phyloP scores from a whole-genome alignment of 2,113 vertebrate species.

The Tragelaphus strepsiceros region DNA sequence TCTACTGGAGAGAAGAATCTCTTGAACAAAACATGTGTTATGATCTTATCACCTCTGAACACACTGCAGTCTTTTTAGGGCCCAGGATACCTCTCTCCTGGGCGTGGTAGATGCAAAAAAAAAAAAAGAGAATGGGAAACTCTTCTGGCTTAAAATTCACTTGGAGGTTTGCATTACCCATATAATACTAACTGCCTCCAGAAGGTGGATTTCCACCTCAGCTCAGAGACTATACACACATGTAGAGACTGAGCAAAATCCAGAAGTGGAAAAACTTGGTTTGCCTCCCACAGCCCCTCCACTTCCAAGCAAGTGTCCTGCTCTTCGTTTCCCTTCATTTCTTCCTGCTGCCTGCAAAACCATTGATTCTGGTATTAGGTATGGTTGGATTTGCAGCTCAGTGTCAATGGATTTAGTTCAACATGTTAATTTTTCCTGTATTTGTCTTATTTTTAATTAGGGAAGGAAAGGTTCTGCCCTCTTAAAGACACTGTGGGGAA shows the following conservation, averaged over 20 bases:
- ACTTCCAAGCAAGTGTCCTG: not conserved
- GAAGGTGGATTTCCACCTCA: not conserved
- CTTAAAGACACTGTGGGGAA: not conserved
- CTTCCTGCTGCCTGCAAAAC: not conserved
- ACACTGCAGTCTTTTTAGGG: not conserved
- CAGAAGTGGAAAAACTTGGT: not conserved
- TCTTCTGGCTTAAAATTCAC: not conserved
- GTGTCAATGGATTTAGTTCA: not conserved
- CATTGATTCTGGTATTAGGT: not conserved
- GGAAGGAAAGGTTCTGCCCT: not conserved
- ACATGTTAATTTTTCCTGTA: not conserved
- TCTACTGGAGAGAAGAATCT: not conserved
- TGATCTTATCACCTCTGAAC: not conserved
- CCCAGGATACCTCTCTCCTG: not conserved
- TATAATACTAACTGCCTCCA: not conserved
- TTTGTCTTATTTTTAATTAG: not conserved
- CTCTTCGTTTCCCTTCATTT: not conserved
- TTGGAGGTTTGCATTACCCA: not conserved
- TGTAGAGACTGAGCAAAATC: not conserved
- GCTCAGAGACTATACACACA: not conserved
- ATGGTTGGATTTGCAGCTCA: not conserved
- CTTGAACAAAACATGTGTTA: not conserved
- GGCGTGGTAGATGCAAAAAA: not conserved
- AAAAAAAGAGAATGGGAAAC: not conserved
- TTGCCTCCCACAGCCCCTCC: accelerated